phyloP scores from a whole-genome alignment of 2,888 invertebrate species.

The Neoscelio sp. region DNA sequence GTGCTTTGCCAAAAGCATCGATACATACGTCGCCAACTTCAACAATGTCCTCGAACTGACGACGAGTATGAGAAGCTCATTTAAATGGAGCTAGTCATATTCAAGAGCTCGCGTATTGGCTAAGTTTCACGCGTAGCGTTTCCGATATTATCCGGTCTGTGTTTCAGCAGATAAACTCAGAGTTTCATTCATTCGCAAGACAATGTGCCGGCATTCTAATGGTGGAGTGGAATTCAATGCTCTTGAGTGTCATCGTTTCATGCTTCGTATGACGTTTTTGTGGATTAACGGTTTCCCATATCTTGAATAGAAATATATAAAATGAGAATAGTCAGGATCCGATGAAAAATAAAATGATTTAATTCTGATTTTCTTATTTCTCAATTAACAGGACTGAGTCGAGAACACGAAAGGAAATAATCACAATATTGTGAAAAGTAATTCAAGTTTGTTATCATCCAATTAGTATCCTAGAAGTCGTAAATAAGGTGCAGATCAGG shows the following conservation, averaged over 20 bases:
- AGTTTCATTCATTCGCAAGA: conserved; percentile 56
- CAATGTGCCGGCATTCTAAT: conserved; percentile 47
- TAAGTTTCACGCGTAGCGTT: conserved; percentile 57
- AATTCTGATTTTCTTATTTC: too few relatives aligned
- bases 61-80: conserved; percentile 36
- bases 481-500: too few relatives aligned
- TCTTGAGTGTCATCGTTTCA: conserved; percentile 22
- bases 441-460: too few relatives aligned
- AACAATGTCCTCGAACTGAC: conserved; percentile 38
- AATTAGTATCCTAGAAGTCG: too few relatives aligned
- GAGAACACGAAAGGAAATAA: too few relatives aligned
- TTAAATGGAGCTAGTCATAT: conserved; percentile 27
- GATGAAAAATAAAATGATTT: too few relatives aligned
- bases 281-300: conserved; percentile 26
- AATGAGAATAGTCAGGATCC: too few relatives aligned
- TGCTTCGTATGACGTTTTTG: not conserved
- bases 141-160: conserved; percentile 51
- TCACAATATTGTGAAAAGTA: too few relatives aligned
- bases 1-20: too few relatives aligned
- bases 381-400: too few relatives aligned
- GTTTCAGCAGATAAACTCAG: conserved; percentile 32
- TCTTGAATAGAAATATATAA: too few relatives aligned
- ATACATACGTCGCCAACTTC: conserved; percentile 37
- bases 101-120: conserved; percentile 29
- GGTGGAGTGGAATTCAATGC: conserved; percentile 36